Evolutionary conservation across 1,140 invertebrate species (phyloP), one percentile per base, ranked within the genome.

Genomic region (Lepeophtheirus salmonis): DNA sequence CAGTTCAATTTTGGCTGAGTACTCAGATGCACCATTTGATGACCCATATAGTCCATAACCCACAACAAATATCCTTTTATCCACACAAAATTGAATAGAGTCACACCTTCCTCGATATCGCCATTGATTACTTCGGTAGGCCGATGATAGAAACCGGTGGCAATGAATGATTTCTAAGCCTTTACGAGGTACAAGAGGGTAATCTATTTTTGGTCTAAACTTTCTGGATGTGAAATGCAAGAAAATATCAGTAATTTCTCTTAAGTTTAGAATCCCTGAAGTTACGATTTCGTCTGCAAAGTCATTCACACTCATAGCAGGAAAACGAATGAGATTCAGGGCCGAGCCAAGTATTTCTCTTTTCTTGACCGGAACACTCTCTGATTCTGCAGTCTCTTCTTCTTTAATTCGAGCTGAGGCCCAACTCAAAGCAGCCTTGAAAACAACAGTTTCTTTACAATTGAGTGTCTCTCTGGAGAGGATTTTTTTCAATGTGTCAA

Each of bases 51-150:
- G 71, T 16, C 89, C 89, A 71, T 90, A 90, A 50, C 88, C 88
- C 56, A 91, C 84, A 54, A 92, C 83, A 69, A 91, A 92, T 68
- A 92, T 89, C 64, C 89, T 77, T 63, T 83, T 83, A 70, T 92
- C 89, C 3, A 91, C 88, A 65, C 83, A 86, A 70, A 92, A 92
- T 67, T 91, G 88, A 67, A 92, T 91, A 25, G 84, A 87, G 67
- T 91, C 89, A 68, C 87, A 90, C 50, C 88, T 76, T 13, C 88
- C 88, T 67, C 89, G 76, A 68, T 91, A 92, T 26, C 88, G 78
- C 88, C 89, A 92, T 67, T 96, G 91, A 70, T 95, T 96, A 67
- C 86, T 89, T 64, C 91, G 79, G 70, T 95, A 95, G 2, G 90
- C 91, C 68, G 87, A 92, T 0, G 89, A 94, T 70, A 91, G 87